Conservation (phyloP, 1,140 invertebrate species). For the Diachasmimorpha longicaudata region DNA sequence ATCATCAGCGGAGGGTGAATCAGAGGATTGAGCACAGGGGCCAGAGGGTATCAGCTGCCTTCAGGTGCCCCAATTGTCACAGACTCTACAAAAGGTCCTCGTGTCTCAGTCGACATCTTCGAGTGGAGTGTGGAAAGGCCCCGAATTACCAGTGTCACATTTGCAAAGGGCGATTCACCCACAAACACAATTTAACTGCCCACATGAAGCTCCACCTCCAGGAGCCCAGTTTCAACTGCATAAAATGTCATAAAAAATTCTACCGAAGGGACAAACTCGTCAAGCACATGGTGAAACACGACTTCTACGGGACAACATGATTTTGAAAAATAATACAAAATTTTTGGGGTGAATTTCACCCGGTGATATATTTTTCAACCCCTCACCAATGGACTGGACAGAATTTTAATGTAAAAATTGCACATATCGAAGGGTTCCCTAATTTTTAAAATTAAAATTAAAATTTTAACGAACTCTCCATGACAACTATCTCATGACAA, state of each 20-base stretch:
- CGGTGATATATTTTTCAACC: background rate
- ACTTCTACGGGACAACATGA: slow-evolving; percentile 22
- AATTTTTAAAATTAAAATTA: too few species aligned
- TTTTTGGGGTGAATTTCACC: background rate
- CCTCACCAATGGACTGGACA: background rate
- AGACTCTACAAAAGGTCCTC: slow-evolving; percentile 66
- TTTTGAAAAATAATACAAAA: background rate
- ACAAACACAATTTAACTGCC: slow-evolving; percentile 55
- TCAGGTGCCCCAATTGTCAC: slow-evolving; percentile 65
- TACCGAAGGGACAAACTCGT: slow-evolving; percentile 59
- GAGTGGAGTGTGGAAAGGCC: slow-evolving; percentile 57
- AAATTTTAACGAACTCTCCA: too few species aligned
- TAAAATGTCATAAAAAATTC: slow-evolving; percentile 61
- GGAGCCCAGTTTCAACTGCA: slow-evolving; percentile 64
- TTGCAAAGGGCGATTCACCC: slow-evolving; percentile 54
- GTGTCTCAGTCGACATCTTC: slow-evolving; percentile 65
- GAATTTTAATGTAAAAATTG: too few species aligned
- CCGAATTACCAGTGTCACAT: slow-evolving; percentile 60
- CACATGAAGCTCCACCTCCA: slow-evolving; percentile 62
- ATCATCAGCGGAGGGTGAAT: background rate
- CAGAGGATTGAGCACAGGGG: background rate
- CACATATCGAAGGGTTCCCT: too few species aligned
- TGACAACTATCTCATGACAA: too few species aligned
- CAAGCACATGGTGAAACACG: slow-evolving; percentile 45
- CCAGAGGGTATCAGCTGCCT: slow-evolving; percentile 39